Evolutionary conservation across 2,113 vertebrate species (phyloP).

Genomic region (Toxotes chatareus): DNA sequence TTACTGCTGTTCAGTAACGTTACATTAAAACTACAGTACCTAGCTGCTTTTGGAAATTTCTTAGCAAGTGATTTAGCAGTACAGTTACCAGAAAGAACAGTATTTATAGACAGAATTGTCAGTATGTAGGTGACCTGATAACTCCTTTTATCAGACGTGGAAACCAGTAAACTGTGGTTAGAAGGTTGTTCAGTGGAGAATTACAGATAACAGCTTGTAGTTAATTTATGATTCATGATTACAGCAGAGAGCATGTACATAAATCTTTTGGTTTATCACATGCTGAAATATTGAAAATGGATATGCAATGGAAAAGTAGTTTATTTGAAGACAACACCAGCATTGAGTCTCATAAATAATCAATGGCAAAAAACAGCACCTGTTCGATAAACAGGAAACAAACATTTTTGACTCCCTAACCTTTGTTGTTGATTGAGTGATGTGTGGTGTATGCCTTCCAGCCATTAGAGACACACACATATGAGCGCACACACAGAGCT

Average conservation of each 20-base stretch:
- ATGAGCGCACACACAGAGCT: not conserved
- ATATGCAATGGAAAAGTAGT: not conserved
- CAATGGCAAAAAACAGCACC: not conserved
- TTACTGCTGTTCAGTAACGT: too few relatives aligned
- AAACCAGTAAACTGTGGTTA: conserved; percentile 3
- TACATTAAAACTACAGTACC: not conserved
- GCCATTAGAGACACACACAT: conserved; percentile 7
- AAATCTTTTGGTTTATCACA: conserved; percentile 1
- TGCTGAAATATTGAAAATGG: conserved; percentile 3
- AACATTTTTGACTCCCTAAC: not conserved
- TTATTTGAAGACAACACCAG: not conserved
- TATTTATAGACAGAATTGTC: not conserved
- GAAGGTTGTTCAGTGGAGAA: not conserved
- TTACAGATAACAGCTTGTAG: not conserved
- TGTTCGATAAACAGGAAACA: not conserved
- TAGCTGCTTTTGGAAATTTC: not conserved
- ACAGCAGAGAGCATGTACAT: not conserved
- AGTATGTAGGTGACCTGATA: not conserved
- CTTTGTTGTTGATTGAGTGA: conserved; percentile 28
- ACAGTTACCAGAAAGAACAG: not conserved
- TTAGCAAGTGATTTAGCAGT: not conserved
- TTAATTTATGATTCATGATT: not conserved
- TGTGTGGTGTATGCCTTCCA: conserved; percentile 6
- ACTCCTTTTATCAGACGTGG: not conserved
- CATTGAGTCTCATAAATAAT: conserved; percentile 4